Conservation (phyloP, 2,888 invertebrate species). For the Alviniconcha strummeri region DNA sequence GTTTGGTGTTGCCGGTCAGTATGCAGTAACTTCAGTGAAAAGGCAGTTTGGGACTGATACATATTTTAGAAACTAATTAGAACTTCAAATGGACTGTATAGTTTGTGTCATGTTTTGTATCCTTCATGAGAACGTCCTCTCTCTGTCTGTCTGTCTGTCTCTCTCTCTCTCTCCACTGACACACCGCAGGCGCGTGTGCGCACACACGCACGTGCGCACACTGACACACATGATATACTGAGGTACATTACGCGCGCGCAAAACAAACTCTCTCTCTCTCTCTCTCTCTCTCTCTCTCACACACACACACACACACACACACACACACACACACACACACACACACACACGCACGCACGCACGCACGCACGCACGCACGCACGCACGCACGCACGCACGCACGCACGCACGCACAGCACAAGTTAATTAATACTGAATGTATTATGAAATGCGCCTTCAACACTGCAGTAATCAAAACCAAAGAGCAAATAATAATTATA, state of each 20-base stretch:
- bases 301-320: conserved; percentile 23
- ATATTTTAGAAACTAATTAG: no score
- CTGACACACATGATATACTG: no score
- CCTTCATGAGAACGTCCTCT: not conserved
- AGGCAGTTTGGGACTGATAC: no score
- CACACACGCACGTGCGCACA: no score
- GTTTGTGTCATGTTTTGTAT: no score
- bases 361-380: not conserved
- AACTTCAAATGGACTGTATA: no score
- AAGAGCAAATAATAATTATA: not conserved
- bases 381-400: not conserved
- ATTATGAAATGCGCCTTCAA: not conserved
- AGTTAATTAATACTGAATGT: not conserved
- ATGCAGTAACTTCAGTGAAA: no score
- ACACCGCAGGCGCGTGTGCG: no score
- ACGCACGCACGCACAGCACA: not conserved
- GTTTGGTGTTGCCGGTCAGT: no score
- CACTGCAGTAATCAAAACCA: not conserved
- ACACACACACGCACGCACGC: not conserved
- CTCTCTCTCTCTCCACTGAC: not conserved
- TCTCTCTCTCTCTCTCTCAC: not conserved
- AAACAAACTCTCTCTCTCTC: not conserved
- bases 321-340: conserved; percentile 10
- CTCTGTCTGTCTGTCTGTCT: not conserved
- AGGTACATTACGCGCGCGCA: not conserved